These are phyloP conservation scores for Otus scops DNA, from an alignment of 2,797 vertebrate genomes.

Conservation along the genomic window DNA sequence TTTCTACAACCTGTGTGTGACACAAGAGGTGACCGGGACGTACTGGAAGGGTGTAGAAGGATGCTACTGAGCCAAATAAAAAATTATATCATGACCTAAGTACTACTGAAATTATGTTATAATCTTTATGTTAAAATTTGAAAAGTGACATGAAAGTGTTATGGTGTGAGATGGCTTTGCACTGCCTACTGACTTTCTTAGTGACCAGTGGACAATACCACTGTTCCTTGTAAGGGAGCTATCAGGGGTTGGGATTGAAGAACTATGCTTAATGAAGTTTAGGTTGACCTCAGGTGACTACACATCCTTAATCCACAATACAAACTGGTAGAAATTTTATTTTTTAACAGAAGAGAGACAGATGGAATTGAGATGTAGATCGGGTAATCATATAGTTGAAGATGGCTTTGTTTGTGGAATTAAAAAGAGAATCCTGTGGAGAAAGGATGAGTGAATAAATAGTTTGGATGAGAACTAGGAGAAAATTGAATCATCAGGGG, in stretches of 20 bases:
- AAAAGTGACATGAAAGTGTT: neutral
- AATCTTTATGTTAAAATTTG: neutral
- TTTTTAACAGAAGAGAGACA: neutral
- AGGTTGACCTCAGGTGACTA: neutral
- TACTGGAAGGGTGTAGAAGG: neutral
- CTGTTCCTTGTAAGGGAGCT: neutral
- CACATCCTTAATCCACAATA: neutral
- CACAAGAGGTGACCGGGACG: neutral
- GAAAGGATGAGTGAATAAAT: neutral
- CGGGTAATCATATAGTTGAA: neutral
- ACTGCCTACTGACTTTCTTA: neutral
- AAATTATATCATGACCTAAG: neutral
- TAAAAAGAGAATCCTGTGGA: neutral
- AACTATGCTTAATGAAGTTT: neutral
- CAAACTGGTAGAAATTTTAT: neutral
- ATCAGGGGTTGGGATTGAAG: neutral
- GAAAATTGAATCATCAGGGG: constrained; percentile 6
- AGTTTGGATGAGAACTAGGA: neutral
- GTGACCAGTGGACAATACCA: neutral
- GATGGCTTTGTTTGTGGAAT: neutral
- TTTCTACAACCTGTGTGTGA: neutral
- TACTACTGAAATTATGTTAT: neutral
- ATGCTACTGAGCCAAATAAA: neutral
- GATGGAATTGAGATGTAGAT: neutral
- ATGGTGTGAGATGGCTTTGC: neutral